These are phyloP conservation scores for Erebia palarica DNA, from an alignment of 2,888 invertebrate genomes.

Conservation along the genomic window DNA sequence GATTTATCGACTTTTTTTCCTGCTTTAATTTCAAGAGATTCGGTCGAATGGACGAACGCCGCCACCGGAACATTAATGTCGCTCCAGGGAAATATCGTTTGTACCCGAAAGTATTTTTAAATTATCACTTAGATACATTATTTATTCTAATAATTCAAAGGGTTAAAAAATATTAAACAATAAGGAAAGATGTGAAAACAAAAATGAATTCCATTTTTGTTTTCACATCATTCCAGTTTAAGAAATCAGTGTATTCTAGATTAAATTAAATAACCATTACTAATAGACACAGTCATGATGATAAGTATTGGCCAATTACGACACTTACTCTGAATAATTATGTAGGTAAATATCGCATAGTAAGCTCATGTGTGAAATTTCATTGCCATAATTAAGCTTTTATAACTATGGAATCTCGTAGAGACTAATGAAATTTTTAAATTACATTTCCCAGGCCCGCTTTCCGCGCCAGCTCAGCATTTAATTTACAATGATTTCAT, in stretches of 20 bases:
- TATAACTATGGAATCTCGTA: constrained; percentile 31
- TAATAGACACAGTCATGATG: background rate
- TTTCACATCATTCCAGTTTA: too few species aligned
- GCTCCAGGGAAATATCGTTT: constrained; percentile 77
- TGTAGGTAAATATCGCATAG: constrained; percentile 31
- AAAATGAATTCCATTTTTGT: too few species aligned
- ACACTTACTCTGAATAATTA: constrained; percentile 5
- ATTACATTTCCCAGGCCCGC: constrained; percentile 27
- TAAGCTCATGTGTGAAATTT: constrained; percentile 48
- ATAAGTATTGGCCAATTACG: background rate
- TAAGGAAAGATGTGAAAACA: background rate
- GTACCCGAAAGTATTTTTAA: constrained; percentile 72
- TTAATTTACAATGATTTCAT: constrained; percentile 32
- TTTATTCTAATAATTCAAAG: constrained; percentile 30
- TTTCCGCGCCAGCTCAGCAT: constrained; percentile 24
- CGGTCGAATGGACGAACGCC: constrained; percentile 75
- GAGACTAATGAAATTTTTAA: constrained; percentile 29
- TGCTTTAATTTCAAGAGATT: constrained; percentile 79
- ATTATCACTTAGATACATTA: constrained; percentile 52
- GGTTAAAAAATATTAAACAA: background rate
- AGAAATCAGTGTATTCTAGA: too few species aligned
- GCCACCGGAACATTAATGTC: constrained; percentile 76
- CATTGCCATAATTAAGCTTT: constrained; percentile 37
- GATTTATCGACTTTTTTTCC: constrained; percentile 79
- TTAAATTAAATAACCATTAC: too few species aligned